These are phyloP conservation scores for Protaetia brevitarsis DNA, from an alignment of 1,140 invertebrate species.

Conservation along the genomic window DNA sequence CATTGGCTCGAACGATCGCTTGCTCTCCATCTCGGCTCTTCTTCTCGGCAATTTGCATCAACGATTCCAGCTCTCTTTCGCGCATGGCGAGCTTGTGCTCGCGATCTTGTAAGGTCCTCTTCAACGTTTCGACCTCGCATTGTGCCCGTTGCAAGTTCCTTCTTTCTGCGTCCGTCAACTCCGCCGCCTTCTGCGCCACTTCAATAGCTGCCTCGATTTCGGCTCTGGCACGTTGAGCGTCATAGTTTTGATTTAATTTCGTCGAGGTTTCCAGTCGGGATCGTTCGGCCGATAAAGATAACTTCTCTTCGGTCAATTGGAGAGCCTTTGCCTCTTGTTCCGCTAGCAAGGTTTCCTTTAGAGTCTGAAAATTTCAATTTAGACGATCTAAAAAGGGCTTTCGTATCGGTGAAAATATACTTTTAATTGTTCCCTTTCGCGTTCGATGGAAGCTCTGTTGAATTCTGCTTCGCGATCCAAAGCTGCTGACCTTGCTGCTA, in stretches of 20 bases:
- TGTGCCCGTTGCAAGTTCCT: slow-evolving; percentile 48
- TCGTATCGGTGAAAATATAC: slow-evolving; percentile 24
- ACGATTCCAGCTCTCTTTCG: slow-evolving; percentile 42
- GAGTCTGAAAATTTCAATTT: slow-evolving; percentile 38
- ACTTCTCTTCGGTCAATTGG: slow-evolving; percentile 51
- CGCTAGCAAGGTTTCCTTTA: slow-evolving; percentile 48
- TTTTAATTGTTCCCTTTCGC: slow-evolving; percentile 49
- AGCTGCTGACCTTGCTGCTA: slow-evolving; percentile 47
- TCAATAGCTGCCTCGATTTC: slow-evolving; percentile 53
- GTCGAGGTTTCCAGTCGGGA: slow-evolving; percentile 48
- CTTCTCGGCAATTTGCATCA: slow-evolving; percentile 32
- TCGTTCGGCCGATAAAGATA: slow-evolving; percentile 46
- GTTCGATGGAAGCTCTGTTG: slow-evolving; percentile 47
- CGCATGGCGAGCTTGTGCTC: slow-evolving; percentile 46
- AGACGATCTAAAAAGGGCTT: background rate
- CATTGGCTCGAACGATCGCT: slow-evolving; percentile 44
- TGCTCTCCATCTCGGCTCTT: slow-evolving; percentile 37
- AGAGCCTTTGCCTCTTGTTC: slow-evolving; percentile 48
- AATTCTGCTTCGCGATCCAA: slow-evolving; percentile 49
- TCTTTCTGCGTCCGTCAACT: slow-evolving; percentile 50
- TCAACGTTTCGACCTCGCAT: slow-evolving; percentile 49
- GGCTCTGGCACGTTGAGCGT: slow-evolving; percentile 45
- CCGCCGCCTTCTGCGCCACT: slow-evolving; percentile 51
- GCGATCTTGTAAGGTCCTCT: slow-evolving; percentile 46
- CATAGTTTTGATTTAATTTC: slow-evolving; percentile 43